Base-by-base conservation (phyloP, 2,888 invertebrate genomes). In the Cremastinae sp. region DNA sequence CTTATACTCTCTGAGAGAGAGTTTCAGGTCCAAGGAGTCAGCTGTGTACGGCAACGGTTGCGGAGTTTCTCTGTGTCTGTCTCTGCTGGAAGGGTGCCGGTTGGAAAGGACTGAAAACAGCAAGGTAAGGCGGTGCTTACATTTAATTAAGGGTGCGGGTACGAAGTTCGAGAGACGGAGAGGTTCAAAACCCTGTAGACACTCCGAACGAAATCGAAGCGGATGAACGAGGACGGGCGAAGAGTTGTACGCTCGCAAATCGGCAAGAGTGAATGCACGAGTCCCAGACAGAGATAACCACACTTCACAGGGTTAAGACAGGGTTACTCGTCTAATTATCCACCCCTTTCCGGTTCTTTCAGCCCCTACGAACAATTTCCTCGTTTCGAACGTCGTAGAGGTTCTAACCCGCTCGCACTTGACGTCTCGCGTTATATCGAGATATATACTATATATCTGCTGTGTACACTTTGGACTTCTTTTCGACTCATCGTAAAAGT, bases 241-340 rank as follows among this genome's bases (percentile, higher is more conserved):
- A 74, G 64, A 77, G 76, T 77, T 71, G 38, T 47, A 8, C n/a
- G n/a, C 43, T 18, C 7, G 51, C 14, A 56, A 64, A 70, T 51
- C 34, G 62, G 56, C 49, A 64, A 51, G 66, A 72, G 75, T 51
- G 69, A 59, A 20, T 36, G 64, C 45, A 43, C 20, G 20, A 71
- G 58, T 28, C 28, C 18, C 45, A 71, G 71, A 68, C 47, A 59
- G 66, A 59, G 73, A 45, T 53, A 16, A 73, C 64, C 56, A 66
- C 68, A 76, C 78, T 72, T 62, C 70, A 72, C 61, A 20, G 75
- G 74, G 77, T 68, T 72, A 65, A 75, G 79, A 80, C 83, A 84
- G 82, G 84, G 84, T 87, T 86, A 85, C 87, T 87, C 85, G 85
- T 87, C 87, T 87, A 87, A 87, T 87, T 87, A 87, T 86, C 85